Base-by-base conservation (phyloP, 2,797 vertebrate species). In the Anabacerthia variegaticeps region DNA sequence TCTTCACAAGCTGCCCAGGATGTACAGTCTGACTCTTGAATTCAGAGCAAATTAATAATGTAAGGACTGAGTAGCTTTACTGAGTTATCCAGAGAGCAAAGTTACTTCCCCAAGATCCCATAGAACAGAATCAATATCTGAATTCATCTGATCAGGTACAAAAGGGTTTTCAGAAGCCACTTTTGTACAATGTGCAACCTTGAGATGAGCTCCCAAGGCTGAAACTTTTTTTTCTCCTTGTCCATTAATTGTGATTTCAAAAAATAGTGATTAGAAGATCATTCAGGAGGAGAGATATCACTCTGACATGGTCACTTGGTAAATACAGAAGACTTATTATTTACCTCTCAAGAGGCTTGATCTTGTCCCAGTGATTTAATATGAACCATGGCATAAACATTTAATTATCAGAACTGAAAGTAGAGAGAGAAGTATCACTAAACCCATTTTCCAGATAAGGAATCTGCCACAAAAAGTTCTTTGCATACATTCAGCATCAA, bases 231-330 rank as follows among this genome's bases (percentile, higher is more conserved):
- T 39, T 80, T 87, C 81, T 20, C 8, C 10, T 68, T 85, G 77
- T 87, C 68, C 62, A 72, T 84, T 78, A 80, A 65, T 12, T 34
- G 37, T 0, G 0, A 14, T 74, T 92, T 56, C 2, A 26, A 91
- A 89, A 89, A 83, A 72, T 55, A 88, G 71, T 78, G 81, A 95
- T 91, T 96, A 89, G 66, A 44, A 66, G 62, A 86, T 39, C 26
- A 37, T 81, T 80, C n/a, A 62, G 62, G 37, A 85, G n/a, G 51
- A 72, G 89, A 81, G 62, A 77, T 65, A 94, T 85, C 66, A 59
- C 28, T 68, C 43, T 88, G 76, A 91, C 68, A 46, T 28, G 58
- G 72, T 80, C 85, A 83, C n/a, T 78, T 80, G 44, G 44, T 92
- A 88, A 94, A 88, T 61, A 74, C 10, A 17, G 86, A 39, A 61